These are phyloP conservation scores for Halcyon senegalensis DNA, from an alignment of 2,113 vertebrate species.

Conservation along the genomic window DNA sequence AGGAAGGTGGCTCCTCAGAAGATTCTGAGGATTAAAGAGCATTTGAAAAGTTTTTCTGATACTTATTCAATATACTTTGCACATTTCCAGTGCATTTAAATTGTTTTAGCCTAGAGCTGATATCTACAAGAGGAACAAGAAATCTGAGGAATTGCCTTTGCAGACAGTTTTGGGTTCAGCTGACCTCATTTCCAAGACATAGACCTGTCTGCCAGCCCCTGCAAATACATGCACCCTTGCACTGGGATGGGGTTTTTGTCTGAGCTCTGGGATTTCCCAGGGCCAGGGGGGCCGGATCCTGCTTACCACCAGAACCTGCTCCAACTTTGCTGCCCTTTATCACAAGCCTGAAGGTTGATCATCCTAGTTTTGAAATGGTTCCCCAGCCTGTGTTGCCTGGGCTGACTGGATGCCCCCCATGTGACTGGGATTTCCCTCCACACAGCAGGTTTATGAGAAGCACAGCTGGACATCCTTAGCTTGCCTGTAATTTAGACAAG, in stretches of 20 bases:
- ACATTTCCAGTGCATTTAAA: background rate
- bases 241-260: background rate
- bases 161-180: background rate
- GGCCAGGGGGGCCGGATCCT: accelerated
- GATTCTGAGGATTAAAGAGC: background rate
- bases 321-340: accelerated
- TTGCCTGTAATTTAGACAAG: conserved; percentile 3
- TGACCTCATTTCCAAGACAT: background rate
- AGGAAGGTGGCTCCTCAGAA: background rate
- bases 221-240: background rate
- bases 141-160: background rate
- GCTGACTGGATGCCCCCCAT: background rate
- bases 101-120: background rate
- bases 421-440: background rate
- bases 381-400: background rate
- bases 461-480: background rate
- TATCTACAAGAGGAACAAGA: background rate
- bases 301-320: background rate
- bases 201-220: background rate
- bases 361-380: background rate
- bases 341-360: accelerated
- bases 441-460: background rate
- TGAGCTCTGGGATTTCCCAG: accelerated
- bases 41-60: background rate
- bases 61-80: background rate